These are phyloP conservation scores for Melanotaenia nigrans DNA, from an alignment of 2,797 vertebrate species.

Conservation along the genomic window DNA sequence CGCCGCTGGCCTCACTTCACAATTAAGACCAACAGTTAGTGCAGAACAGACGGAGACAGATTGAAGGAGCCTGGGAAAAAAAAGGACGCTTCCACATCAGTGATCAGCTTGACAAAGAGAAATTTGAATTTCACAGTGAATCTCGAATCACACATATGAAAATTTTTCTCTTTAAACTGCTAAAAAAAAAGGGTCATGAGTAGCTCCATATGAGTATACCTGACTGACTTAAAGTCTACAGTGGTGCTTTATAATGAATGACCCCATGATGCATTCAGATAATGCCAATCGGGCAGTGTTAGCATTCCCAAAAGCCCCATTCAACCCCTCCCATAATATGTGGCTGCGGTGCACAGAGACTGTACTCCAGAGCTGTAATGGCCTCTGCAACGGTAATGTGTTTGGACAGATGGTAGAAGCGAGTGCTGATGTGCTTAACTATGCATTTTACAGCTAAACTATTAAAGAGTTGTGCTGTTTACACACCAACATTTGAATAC, in stretches of 20 bases:
- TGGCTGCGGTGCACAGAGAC: constrained; percentile 62
- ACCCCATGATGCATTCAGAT: constrained; percentile 52
- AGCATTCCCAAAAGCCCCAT: constrained; percentile 54
- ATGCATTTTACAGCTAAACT: constrained; percentile 88
- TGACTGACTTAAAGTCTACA: constrained; percentile 15
- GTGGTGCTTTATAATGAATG: constrained; percentile 28
- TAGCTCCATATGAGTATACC: background rate
- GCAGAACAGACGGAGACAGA: constrained; percentile 42
- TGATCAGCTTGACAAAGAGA: constrained; percentile 30
- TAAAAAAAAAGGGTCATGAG: background rate
- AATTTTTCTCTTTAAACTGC: constrained; percentile 9
- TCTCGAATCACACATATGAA: constrained; percentile 16
- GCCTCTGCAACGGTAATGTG: constrained; percentile 80
- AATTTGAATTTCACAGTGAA: constrained; percentile 22
- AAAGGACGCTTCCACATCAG: constrained; percentile 35
- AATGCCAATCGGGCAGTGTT: constrained; percentile 41
- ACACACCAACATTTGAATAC: constrained; percentile 88
- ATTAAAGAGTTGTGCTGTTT: constrained; percentile 88
- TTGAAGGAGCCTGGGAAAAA: constrained; percentile 23
- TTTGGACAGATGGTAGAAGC: constrained; percentile 86
- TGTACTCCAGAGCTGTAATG: constrained; percentile 71
- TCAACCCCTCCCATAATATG: constrained; percentile 49
- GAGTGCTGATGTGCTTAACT: constrained; percentile 86
- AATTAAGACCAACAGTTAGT: constrained; percentile 77
- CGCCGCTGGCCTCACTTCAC: constrained; percentile 69